These are phyloP conservation scores for Cerceris rybyensis DNA, from an alignment of 2,888 invertebrate species.

Conservation along the genomic window DNA sequence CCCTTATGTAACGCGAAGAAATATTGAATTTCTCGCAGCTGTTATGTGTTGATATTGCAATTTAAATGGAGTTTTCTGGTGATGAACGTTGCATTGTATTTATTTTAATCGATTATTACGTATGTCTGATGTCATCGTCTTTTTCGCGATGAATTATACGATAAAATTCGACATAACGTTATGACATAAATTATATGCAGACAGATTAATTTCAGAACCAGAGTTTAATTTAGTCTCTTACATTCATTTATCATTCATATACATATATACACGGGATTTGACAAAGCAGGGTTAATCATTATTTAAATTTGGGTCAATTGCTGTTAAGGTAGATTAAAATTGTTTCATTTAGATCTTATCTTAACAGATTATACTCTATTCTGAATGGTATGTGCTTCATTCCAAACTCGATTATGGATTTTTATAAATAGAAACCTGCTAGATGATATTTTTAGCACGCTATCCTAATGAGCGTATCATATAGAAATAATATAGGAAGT, in stretches of 20 bases:
- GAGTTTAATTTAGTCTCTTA: constrained; percentile 34
- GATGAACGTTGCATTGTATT: background rate
- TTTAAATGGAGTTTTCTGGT: background rate
- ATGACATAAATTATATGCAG: background rate
- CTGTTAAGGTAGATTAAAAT: constrained; percentile 5
- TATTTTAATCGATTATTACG: background rate
- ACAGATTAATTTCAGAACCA: constrained; percentile 7
- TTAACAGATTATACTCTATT: constrained; percentile 10
- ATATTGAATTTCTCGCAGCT: background rate
- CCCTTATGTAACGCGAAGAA: constrained; percentile 1
- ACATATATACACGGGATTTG: background rate
- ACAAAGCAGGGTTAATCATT: constrained; percentile 36
- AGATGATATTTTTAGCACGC: constrained; percentile 19
- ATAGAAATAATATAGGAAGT: background rate
- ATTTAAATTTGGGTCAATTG: constrained; percentile 40
- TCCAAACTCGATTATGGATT: constrained; percentile 13
- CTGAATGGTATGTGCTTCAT: constrained; percentile 9
- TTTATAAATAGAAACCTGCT: constrained; percentile 25
- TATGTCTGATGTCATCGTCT: background rate
- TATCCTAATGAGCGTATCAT: background rate
- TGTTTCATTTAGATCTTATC: constrained; percentile 23
- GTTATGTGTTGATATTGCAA: background rate
- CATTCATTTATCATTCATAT: constrained; percentile 27
- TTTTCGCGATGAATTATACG: background rate
- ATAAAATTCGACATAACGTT: background rate